Conservation (phyloP, 2,888 invertebrate genomes). For the Erannis defoliaria region DNA sequence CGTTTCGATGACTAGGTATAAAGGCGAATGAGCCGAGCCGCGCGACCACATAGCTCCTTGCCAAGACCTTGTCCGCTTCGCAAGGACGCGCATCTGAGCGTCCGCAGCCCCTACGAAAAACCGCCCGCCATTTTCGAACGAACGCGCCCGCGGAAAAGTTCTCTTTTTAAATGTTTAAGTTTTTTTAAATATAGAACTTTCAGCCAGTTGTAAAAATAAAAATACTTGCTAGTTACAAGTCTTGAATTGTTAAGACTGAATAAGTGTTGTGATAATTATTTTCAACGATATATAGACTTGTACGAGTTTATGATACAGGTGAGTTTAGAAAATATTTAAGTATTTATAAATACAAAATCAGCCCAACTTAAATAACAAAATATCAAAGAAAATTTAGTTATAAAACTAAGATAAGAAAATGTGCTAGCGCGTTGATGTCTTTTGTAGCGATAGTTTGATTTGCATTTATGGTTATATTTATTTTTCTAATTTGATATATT, state of each 20-base stretch:
- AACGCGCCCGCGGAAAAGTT: constrained; percentile 73
- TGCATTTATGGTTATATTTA: not conserved
- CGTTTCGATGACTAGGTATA: constrained; percentile 73
- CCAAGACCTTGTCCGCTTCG: constrained; percentile 80
- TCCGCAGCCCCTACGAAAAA: constrained; percentile 76
- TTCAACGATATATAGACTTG: not conserved
- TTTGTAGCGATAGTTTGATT: constrained; percentile 28
- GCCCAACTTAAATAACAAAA: too few species aligned
- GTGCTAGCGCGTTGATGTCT: constrained; percentile 49
- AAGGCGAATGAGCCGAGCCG: constrained; percentile 74
- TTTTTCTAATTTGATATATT: not conserved
- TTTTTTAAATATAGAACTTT: constrained; percentile 45
- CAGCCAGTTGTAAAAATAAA: constrained; percentile 16
- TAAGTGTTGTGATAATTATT: constrained; percentile 25
- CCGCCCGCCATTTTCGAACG: constrained; percentile 76
- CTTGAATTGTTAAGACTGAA: constrained; percentile 10
- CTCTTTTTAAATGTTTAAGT: constrained; percentile 53
- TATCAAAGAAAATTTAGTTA: too few species aligned
- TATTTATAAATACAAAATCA: not conserved
- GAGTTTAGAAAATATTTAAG: not conserved
- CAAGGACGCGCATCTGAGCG: constrained; percentile 82
- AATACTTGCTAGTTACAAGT: not conserved
- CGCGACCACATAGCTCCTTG: constrained; percentile 74
- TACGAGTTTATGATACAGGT: constrained; percentile 17
- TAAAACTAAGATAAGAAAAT: not conserved